phyloP scores from a whole-genome alignment of 2,888 invertebrate genomes.

The Pollenia griseotomentosa region DNA sequence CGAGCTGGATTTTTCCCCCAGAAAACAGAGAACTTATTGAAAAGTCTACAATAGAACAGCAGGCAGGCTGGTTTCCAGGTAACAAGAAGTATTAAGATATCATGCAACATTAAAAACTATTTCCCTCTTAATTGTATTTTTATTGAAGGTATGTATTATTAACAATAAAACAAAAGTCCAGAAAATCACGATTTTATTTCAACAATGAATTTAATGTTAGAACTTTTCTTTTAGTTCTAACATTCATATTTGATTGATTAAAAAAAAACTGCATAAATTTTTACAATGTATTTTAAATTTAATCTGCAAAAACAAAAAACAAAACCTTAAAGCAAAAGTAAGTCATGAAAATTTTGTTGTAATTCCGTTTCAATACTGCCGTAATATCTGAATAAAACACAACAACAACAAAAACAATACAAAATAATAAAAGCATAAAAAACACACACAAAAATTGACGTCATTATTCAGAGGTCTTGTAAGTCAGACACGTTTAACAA shows the following conservation, averaged over 20 bases:
- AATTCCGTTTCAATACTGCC: slow-evolving; percentile 58
- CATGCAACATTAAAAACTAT: slow-evolving; percentile 55
- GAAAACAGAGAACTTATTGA: slow-evolving; percentile 15
- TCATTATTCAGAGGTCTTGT: slow-evolving; percentile 29
- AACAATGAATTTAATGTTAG: slow-evolving; percentile 52
- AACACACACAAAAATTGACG: slow-evolving; percentile 36
- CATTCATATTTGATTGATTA: slow-evolving; percentile 25
- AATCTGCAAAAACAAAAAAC: not conserved
- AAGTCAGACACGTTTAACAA: slow-evolving; percentile 12
- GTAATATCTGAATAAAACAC: slow-evolving; percentile 30
- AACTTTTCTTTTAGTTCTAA: slow-evolving; percentile 38
- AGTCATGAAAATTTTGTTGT: slow-evolving; percentile 57
- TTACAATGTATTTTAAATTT: slow-evolving; percentile 36
- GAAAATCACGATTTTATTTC: slow-evolving; percentile 64
- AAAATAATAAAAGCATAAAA: slow-evolving; percentile 8
- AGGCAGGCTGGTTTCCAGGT: not conserved
- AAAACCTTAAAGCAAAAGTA: slow-evolving; percentile 24
- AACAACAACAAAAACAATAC: not conserved
- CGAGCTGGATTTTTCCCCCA: not conserved
- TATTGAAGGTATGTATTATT: not conserved
- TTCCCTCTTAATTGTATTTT: slow-evolving; percentile 34
- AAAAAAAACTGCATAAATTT: slow-evolving; percentile 14
- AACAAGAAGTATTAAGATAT: slow-evolving; percentile 49
- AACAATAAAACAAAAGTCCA: slow-evolving; percentile 38
- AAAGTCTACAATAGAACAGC: slow-evolving; percentile 22